Conservation (phyloP, 2,797 vertebrate species). For the Platalea minor region DNA sequence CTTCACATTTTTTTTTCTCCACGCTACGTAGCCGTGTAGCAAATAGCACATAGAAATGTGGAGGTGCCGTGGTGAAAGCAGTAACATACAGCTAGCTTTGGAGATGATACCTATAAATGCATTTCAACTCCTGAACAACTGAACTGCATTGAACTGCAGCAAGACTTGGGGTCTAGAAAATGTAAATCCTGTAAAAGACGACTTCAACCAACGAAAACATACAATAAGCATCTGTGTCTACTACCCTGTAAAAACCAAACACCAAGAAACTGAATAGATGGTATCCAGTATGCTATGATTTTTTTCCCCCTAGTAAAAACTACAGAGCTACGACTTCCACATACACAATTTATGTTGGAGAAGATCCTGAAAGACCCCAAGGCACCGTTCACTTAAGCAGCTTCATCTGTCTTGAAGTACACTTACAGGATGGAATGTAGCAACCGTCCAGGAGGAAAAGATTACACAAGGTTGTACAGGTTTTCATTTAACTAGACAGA, state of each 20-base stretch:
- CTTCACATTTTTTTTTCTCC: neutral
- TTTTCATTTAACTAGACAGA: neutral
- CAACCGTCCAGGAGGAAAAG: neutral
- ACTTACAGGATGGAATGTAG: neutral
- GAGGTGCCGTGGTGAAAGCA: neutral
- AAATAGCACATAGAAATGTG: neutral
- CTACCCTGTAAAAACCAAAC: neutral
- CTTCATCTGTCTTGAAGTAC: constrained; percentile 4
- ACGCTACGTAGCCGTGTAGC: neutral
- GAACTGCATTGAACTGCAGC: neutral
- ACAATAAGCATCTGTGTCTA: neutral
- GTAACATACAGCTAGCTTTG: neutral
- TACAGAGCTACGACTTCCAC: neutral
- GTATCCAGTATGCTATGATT: neutral
- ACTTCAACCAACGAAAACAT: neutral
- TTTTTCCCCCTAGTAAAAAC: neutral
- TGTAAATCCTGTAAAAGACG: neutral
- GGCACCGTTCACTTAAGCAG: neutral
- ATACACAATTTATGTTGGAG: constrained; percentile 10
- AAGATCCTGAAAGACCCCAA: constrained; percentile 23
- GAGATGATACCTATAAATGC: neutral
- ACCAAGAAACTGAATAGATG: neutral
- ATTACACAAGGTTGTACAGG: neutral
- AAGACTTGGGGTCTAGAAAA: neutral
- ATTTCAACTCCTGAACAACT: neutral